Base-by-base conservation (phyloP, 2,888 invertebrate genomes). In the Habrosyne pyritoides region DNA sequence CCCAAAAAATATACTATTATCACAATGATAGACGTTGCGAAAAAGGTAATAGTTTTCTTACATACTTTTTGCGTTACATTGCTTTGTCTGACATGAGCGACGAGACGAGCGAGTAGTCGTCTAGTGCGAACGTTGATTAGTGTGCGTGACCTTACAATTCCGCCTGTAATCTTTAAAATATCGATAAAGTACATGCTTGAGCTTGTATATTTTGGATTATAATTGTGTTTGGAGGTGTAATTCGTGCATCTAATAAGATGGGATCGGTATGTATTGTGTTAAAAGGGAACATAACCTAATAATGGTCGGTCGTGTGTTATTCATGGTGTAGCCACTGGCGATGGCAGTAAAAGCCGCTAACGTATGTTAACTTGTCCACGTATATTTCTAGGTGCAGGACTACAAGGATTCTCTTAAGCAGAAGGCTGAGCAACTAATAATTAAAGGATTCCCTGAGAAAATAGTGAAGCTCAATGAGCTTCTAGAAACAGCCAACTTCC, bases 401-500 rank as follows among this genome's bases (percentile, higher is more conserved):
- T 98, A 98, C 90, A 98, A 98, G 92, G 97, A 98, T 79, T 95
- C 96, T 60, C 93, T 98, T 62, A 98, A 97, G 87, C 94, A 94
- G 66, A 97, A 98, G 93, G 98, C 98, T 10, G 99, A 99, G 83
- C 95, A 96, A 68, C 92, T 99, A 60, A 96, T 99, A 59, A 94
- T 97, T 59, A 96, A 96, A 86, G 97, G 96, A 51, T 98, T 99
- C 86, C 99, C 99, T 10, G 96, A 97, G 79, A 98, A 98, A 87
- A 98, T 99, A 71, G 96, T 98, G 7, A 96, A 96, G 82, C 93
- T 99, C 60, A 98, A 98, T 91, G 96, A 96, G 68, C 90, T 98
- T 59, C 91, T 99, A 72, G 96, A 97, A 80, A 97, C 97, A 26
- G 93, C 96, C 56, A 95, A 96, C 83, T 97, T 98, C 83, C 95